A percentile compares a stretch with the other conserved stretches of the same genome.
phyloP scores from a whole-genome alignment of 2,113 vertebrate species.

The Dascyllus trimaculatus region DNA sequence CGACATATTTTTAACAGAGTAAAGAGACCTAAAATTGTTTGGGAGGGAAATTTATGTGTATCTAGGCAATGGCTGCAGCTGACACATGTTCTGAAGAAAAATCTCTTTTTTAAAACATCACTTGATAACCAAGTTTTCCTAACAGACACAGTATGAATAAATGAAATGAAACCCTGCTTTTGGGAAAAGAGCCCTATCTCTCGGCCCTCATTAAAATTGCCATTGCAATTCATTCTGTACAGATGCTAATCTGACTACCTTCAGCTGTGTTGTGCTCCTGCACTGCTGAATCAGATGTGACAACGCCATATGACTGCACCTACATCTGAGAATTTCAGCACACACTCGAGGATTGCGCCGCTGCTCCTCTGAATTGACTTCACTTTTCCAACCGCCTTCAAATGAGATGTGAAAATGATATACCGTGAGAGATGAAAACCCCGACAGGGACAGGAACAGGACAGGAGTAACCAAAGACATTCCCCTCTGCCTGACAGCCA shows the following conservation, averaged over 20 bases:
- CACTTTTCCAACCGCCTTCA: conserved; percentile 39
- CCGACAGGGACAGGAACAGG: conserved; percentile 55
- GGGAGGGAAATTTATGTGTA: no score
- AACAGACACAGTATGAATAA: background rate
- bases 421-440: conserved; percentile 46
- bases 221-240: background rate
- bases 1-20: background rate
- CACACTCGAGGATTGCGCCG: conserved; percentile 37
- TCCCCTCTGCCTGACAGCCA: conserved; percentile 33
- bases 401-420: conserved; percentile 63
- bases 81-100: no score
- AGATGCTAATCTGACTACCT: conserved; percentile 18
- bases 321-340: conserved; percentile 30
- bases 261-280: conserved; percentile 18
- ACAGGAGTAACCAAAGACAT: conserved; percentile 44
- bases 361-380: conserved; percentile 34
- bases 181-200: background rate
- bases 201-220: conserved; percentile 12
- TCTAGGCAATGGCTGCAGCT: no score
- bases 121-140: background rate
- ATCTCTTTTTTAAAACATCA: background rate
- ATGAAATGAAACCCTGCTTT: conserved; percentile 7
- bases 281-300: conserved; percentile 33
- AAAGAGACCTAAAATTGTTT: no score
- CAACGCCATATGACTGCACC: conserved; percentile 19